phyloP scores from a whole-genome alignment of 2,888 invertebrate genomes.

The Hartigia nigra region DNA sequence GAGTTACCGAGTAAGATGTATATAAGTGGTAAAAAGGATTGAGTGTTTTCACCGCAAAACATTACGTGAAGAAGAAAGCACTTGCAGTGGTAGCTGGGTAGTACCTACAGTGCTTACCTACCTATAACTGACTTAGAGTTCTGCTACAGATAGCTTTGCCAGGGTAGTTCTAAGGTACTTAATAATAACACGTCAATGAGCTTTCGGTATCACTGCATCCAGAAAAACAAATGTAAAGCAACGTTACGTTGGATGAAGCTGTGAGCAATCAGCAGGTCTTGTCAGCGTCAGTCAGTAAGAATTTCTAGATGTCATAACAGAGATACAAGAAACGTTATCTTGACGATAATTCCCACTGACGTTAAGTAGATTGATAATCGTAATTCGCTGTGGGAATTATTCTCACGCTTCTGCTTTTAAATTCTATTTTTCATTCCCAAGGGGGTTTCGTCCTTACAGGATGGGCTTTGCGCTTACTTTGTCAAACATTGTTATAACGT shows the following conservation, averaged over 20 bases:
- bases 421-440: background rate
- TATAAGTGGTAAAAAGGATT: background rate
- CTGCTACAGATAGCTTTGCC: background rate
- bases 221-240: conserved; percentile 31
- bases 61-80: conserved; percentile 5
- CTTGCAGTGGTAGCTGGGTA: background rate
- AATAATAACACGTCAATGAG: conserved; percentile 26
- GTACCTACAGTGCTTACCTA: background rate
- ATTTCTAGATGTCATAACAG: background rate
- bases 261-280: background rate
- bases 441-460: background rate
- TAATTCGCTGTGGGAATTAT: background rate
- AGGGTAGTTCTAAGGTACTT: background rate
- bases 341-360: background rate
- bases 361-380: background rate
- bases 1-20: background rate
- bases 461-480: background rate
- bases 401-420: background rate
- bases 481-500: background rate
- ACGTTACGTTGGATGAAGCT: background rate
- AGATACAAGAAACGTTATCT: background rate
- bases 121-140: background rate
- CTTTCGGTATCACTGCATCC: conserved; percentile 21
- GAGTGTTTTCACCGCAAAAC: conserved; percentile 12
- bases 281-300: background rate